phyloP scores from a whole-genome alignment of 2,797 vertebrate species.

The Ctenopoma multispine region DNA sequence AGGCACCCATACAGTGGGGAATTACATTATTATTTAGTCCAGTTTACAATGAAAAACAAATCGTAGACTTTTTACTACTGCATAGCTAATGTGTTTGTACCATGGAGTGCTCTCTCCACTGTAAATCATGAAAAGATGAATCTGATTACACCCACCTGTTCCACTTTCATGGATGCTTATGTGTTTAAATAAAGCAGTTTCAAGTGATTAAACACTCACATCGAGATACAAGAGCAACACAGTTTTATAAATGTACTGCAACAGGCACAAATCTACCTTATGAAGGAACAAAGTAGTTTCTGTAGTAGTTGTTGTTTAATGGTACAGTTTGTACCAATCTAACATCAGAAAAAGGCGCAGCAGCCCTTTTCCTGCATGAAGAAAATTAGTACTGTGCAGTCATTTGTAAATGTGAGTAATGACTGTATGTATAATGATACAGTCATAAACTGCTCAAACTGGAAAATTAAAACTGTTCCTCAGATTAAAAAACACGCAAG shows the following conservation, averaged over 20 bases:
- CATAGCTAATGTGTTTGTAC: not conserved
- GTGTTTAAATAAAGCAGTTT: constrained; percentile 16
- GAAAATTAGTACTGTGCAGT: too few relatives aligned
- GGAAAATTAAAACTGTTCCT: too few relatives aligned
- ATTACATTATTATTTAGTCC: too few relatives aligned
- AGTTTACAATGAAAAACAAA: too few relatives aligned
- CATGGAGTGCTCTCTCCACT: not conserved
- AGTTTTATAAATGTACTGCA: not conserved
- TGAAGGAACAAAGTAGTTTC: not conserved
- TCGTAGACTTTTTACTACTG: not conserved
- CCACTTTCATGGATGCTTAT: constrained; percentile 3
- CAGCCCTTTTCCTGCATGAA: too few relatives aligned
- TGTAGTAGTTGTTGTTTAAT: not conserved
- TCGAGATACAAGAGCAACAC: not conserved
- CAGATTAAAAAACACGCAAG: too few relatives aligned
- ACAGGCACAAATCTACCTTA: not conserved
- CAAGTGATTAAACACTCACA: constrained; percentile 6
- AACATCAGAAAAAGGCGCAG: not conserved
- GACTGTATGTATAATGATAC: too few relatives aligned
- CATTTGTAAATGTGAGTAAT: not conserved
- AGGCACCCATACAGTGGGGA: too few relatives aligned
- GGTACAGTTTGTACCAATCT: not conserved
- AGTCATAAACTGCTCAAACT: too few relatives aligned
- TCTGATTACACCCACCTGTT: constrained; percentile 7
- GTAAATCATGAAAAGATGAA: not conserved